Evolutionary conservation across 2,797 vertebrate species (phyloP), one percentile per base, ranked within the genome.

Genomic region (Lacerta agilis): DNA sequence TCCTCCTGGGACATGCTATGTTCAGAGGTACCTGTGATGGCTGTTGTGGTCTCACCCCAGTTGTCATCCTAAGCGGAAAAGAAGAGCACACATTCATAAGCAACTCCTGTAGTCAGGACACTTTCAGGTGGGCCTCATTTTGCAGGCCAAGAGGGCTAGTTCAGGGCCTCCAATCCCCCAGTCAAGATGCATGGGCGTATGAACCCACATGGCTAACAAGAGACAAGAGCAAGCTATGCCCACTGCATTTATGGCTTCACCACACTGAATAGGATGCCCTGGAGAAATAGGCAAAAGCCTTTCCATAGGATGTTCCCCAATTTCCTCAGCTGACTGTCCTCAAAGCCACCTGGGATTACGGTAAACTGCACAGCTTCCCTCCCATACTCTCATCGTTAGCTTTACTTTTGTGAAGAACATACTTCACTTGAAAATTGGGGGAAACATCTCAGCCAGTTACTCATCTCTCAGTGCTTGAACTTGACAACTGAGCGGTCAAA

Each of bases 31-130:
- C 98, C 98, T 0, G 98, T 99, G 93, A 99, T 98, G 1, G 98
- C 99, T 0, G 99, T 99, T 1, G 99, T 99, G 92, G 99, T 99
- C 95, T 99, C 99, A 17, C 98, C 98, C 99, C 99, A 99, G 97
- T 99, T 99, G 93, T 99, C 99, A 96, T 99, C 99, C 99, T 99
- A 94, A 73, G 8, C 76, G 27, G 86, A 58, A 87, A 92, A 92
- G 23, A 55, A 88, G 23, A 91, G 36, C 7, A 18, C 61, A 23
- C 20, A 5, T 18, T 23, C 61, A 64, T 23, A 5, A 33, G 3
- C 45, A 33, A 3, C 75, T 58, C 41, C 20, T 64, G 9, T 10
- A 29, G 36, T 64, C n/a, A 69, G 8, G 38, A 2, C 8, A 73
- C 36, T 10, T 76, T 58, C 49, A 45, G 58, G 25, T 15, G 20